Base-by-base conservation (phyloP, 2,797 vertebrate genomes). In the Halcyon smyrnensis region DNA sequence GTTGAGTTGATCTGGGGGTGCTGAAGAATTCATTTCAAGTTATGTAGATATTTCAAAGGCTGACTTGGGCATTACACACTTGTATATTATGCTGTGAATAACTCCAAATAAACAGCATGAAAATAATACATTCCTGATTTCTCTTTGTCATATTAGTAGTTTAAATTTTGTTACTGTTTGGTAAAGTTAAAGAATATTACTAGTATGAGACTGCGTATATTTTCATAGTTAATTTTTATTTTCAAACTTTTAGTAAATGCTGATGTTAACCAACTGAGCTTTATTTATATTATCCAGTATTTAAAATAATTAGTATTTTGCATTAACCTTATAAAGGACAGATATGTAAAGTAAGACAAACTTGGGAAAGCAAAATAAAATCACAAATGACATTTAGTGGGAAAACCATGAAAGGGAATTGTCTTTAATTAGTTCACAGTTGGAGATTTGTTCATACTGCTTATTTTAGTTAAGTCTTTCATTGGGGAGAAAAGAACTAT, bases 401-500 rank as follows among this genome's bases (percentile, higher is more conserved):
- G 89, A 96, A 98, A 98, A 98, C 96, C 97, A 98, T 98, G 97
- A 97, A 98, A 98, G 97, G 96, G 97, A 98, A 98, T 98, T 98
- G 97, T 98, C 97, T 98, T 98, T 98, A 98, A 98, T 98, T 98
- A 98, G 98, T 97, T 98, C 98, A 98, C 98, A 98, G 98, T 98
- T 98, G 98, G 98, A 98, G 97, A 96, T 98, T 96, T 97, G 96
- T 97, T 98, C 97, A 97, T 97, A 97, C 94, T 97, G 97, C 96
- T 98, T 98, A 97, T 98, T 98, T 98, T 98, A 98, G 97, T 98
- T 98, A 98, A 98, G 98, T 98, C 98, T 98, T 98, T 97, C 96
- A 96, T 96, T 96, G 97, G 95, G 92, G 82, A 97, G 97, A 95
- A 97, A 97, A 97, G 95, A 98, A 95, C 98, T 97, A 95, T 97